A percentile compares a stretch with the other conserved stretches of the same genome.
Conservation (phyloP, 2,113 vertebrate species). For the Oryzias javanicus region DNA sequence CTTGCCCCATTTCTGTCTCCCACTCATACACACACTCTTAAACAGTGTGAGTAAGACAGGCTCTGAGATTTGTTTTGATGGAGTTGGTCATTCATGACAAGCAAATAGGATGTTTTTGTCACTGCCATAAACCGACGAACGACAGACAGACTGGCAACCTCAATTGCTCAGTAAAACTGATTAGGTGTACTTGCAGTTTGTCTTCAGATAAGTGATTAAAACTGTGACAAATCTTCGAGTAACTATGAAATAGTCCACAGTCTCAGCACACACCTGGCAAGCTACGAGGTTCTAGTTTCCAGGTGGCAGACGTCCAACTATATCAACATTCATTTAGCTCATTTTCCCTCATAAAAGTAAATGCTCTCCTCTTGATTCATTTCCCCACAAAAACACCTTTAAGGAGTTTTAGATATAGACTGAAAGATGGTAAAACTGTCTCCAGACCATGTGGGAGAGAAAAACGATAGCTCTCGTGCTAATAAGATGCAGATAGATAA, state of each 20-base stretch:
- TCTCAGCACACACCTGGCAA: slow-evolving; percentile 5
- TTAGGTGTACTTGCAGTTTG: slow-evolving; percentile 11
- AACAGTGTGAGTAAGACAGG: slow-evolving; percentile 1
- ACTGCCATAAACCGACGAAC: slow-evolving; percentile 44
- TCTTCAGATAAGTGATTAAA: slow-evolving; percentile 28
- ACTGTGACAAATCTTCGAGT: slow-evolving; percentile 3
- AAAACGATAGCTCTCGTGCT: slow-evolving; percentile 24
- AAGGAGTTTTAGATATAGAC: slow-evolving; percentile 27
- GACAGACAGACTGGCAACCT: slow-evolving; percentile 56
- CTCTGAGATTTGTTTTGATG: slow-evolving; percentile 58
- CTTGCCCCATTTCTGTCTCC: slow-evolving; percentile 17
- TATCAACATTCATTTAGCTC: slow-evolving; percentile 7
- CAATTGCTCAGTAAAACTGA: slow-evolving; percentile 46
- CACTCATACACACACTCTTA: slow-evolving; percentile 1
- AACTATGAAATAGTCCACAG: not conserved
- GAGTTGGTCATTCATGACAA: slow-evolving; percentile 55
- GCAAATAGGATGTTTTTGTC: slow-evolving; percentile 61
- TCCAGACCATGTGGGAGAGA: slow-evolving; percentile 45
- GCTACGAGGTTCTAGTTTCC: slow-evolving; percentile 10
- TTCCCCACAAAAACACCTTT: slow-evolving; percentile 20
- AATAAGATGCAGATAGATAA: slow-evolving; percentile 33
- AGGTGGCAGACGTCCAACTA: slow-evolving; percentile 12
- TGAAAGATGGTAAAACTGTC: slow-evolving; percentile 40
- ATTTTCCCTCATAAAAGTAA: slow-evolving; percentile 15
- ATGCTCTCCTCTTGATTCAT: slow-evolving; percentile 14